These are phyloP conservation scores for Tethya wilhelma DNA, from an alignment of 37 sponge, comb jelly and placozoan genomes.

Conservation along the genomic window DNA sequence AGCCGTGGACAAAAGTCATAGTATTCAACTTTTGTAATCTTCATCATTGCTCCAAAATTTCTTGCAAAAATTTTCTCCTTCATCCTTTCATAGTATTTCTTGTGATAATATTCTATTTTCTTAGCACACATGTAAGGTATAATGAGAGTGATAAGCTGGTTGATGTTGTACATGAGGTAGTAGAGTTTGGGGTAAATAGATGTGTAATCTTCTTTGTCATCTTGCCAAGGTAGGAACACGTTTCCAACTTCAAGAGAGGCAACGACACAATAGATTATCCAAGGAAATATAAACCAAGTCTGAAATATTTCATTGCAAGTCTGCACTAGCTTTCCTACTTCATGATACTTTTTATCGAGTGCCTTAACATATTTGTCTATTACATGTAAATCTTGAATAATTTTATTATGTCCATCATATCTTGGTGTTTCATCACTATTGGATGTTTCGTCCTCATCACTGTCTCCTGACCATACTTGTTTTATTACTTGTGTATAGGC, in stretches of 20 bases:
- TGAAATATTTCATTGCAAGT: not conserved
- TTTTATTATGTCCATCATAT: not conserved
- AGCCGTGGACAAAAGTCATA: constrained; percentile 14
- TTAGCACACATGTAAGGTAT: constrained; percentile 12
- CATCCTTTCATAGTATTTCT: constrained; percentile 1
- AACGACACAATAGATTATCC: constrained; percentile 21
- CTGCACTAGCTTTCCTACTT: constrained; percentile 20
- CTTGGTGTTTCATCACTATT: not conserved
- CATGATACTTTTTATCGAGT: not conserved
- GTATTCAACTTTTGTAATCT: not conserved
- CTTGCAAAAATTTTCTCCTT: no score
- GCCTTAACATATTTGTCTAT: not conserved
- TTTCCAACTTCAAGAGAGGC: constrained; percentile 9
- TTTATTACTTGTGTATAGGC: no score
- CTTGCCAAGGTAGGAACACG: constrained; percentile 14
- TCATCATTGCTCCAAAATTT: no score
- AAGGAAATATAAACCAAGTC: constrained; percentile 31
- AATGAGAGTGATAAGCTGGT: constrained; percentile 18
- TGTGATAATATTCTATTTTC: constrained; percentile 18
- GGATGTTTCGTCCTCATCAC: not conserved
- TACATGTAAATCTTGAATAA: constrained; percentile 8
- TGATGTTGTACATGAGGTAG: constrained; percentile 13
- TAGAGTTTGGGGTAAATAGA: not conserved
- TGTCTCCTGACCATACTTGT: not conserved
- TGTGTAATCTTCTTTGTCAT: not conserved